These are phyloP conservation scores for Drosophila histrio DNA, from an alignment of 2,888 invertebrate species.

Conservation along the genomic window DNA sequence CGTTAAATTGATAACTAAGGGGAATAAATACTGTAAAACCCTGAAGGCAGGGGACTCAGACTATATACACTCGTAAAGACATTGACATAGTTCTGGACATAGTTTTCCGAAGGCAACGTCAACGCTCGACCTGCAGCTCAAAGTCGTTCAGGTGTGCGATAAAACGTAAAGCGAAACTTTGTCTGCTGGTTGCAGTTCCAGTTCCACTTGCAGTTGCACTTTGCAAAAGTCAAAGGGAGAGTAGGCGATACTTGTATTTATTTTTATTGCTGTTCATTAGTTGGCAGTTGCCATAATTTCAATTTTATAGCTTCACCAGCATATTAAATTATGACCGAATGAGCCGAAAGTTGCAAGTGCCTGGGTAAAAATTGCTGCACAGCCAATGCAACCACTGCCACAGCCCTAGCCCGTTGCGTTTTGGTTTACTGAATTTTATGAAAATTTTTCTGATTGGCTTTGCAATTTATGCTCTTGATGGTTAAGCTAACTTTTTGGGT, in stretches of 20 bases:
- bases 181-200: constrained; percentile 39
- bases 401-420: too few species aligned
- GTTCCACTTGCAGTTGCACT: constrained; percentile 1
- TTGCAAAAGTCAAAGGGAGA: constrained; percentile 4
- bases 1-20: constrained; percentile 49
- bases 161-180: constrained; percentile 54
- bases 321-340: constrained; percentile 33
- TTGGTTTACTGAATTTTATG: constrained; percentile 4
- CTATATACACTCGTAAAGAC: constrained; percentile 29
- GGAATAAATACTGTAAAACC: neutral
- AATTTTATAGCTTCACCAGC: constrained; percentile 56
- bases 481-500: neutral
- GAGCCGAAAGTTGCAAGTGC: constrained; percentile 19
- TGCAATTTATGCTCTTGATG: constrained; percentile 9
- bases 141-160: constrained; percentile 68
- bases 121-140: constrained; percentile 13
- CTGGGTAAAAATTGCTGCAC: neutral
- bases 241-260: constrained; percentile 53
- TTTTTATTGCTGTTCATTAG: constrained; percentile 77
- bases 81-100: constrained; percentile 66
- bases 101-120: constrained; percentile 1
- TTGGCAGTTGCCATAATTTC: constrained; percentile 71
- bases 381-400: neutral
- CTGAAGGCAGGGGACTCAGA: neutral
- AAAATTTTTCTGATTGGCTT: constrained; percentile 28